Evolutionary conservation across 2,888 invertebrate species (phyloP).

Genomic region (Dryocosmus kuriphilus): DNA sequence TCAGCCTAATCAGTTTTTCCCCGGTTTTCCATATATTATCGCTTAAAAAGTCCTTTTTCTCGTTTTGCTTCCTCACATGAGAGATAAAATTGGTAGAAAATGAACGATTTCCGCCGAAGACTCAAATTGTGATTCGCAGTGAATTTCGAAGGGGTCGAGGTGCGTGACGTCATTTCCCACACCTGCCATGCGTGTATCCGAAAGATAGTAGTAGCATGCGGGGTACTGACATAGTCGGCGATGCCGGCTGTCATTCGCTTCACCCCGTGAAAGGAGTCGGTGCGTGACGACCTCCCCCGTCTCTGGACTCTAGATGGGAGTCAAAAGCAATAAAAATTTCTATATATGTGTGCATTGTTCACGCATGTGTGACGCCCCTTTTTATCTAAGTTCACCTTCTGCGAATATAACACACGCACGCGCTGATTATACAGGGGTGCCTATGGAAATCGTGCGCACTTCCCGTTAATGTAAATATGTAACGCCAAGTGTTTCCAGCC

Average conservation of each 20-base stretch:
- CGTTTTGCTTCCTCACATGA: neutral
- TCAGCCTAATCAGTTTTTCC: too few relatives aligned
- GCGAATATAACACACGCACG: constrained; percentile 26
- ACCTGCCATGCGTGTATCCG: constrained; percentile 77
- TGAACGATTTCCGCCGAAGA: constrained; percentile 35
- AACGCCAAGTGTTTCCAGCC: constrained; percentile 1
- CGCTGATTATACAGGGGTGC: constrained; percentile 37
- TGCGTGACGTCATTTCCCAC: constrained; percentile 75
- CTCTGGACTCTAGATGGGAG: constrained; percentile 49
- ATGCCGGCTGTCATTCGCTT: constrained; percentile 60
- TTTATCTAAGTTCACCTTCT: constrained; percentile 19
- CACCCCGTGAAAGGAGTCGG: constrained; percentile 65
- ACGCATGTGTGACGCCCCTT: constrained; percentile 36
- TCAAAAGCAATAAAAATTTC: constrained; percentile 31
- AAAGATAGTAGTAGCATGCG: constrained; percentile 71
- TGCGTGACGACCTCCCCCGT: constrained; percentile 70
- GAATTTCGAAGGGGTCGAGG: constrained; percentile 56
- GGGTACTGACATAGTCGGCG: constrained; percentile 63
- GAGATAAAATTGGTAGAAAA: constrained; percentile 31
- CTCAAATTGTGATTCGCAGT: constrained; percentile 12
- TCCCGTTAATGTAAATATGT: constrained; percentile 37
- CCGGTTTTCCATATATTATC: too few relatives aligned
- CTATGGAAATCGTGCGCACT: constrained; percentile 30
- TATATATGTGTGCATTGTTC: constrained; percentile 26
- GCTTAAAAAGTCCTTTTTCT: neutral